These are phyloP conservation scores for Acleris sparsana DNA, from an alignment of 2,888 invertebrate species.

Conservation along the genomic window DNA sequence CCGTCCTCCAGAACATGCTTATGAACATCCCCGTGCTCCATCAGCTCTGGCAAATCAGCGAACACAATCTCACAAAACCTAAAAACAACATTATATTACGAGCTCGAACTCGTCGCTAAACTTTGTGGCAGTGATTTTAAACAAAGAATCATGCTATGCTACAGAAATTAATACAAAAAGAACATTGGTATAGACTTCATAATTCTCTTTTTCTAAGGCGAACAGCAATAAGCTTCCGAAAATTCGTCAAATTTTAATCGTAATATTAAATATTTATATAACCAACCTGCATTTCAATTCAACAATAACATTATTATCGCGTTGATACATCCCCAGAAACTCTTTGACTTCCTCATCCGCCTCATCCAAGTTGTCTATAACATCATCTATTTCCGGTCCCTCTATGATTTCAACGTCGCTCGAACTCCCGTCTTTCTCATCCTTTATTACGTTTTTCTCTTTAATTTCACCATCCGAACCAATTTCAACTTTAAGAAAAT, in stretches of 20 bases:
- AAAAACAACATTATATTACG: constrained; percentile 18
- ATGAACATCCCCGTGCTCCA: constrained; percentile 66
- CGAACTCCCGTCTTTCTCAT: constrained; percentile 54
- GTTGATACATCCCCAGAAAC: constrained; percentile 71
- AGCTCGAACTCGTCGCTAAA: neutral
- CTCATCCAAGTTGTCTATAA: constrained; percentile 73
- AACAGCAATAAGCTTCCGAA: too few relatives aligned
- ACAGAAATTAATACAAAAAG: too few relatives aligned
- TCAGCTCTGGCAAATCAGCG: constrained; percentile 52
- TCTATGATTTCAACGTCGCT: constrained; percentile 75
- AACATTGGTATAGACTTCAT: too few relatives aligned
- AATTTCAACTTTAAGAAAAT: constrained; percentile 73
- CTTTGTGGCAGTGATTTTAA: neutral
- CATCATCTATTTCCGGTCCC: constrained; percentile 63
- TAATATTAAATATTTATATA: neutral
- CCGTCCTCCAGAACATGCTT: constrained; percentile 69
- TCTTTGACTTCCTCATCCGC: constrained; percentile 74
- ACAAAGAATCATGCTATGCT: too few relatives aligned
- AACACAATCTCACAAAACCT: constrained; percentile 70
- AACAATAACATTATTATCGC: constrained; percentile 44
- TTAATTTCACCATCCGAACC: constrained; percentile 74
- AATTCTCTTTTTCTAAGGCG: too few relatives aligned
- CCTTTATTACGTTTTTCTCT: constrained; percentile 58
- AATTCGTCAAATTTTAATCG: too few relatives aligned
- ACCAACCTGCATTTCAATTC: constrained; percentile 74